Conservation (phyloP, 2,888 invertebrate species). For the Orchesellides sinensis region DNA sequence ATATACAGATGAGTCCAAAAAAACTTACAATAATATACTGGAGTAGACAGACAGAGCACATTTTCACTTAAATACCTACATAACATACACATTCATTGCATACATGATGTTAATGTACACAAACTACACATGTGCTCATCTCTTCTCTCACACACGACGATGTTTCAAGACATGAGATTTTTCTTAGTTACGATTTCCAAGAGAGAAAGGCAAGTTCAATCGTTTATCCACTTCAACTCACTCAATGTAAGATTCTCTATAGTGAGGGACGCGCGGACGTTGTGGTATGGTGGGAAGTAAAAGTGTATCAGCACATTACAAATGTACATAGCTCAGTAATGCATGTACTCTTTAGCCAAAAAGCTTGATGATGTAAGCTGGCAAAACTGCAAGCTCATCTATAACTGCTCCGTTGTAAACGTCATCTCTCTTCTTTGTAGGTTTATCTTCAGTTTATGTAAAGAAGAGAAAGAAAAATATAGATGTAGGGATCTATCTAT, state of each 20-base stretch:
- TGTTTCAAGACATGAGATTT: not conserved
- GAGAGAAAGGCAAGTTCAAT: not conserved
- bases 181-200: not conserved
- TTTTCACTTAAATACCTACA: not conserved
- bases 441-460: not conserved
- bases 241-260: too few species aligned
- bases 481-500: not conserved
- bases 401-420: not conserved
- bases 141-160: not conserved
- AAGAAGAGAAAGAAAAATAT: not conserved
- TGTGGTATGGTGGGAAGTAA: not conserved
- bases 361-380: slow-evolving; percentile 23
- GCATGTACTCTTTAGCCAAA: not conserved
- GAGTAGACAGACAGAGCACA: not conserved
- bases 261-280: not conserved
- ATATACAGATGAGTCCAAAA: slow-evolving; percentile 42
- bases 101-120: not conserved
- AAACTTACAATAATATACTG: not conserved
- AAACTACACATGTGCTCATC: not conserved
- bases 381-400: slow-evolving; percentile 43
- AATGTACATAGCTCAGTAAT: not conserved
- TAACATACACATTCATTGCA: not conserved
- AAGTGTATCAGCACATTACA: not conserved
- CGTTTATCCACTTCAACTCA: too few species aligned
- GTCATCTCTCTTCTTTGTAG: slow-evolving; percentile 1